Conservation (phyloP, 1,140 invertebrate genomes). For the Yoshiicerus persimilis region DNA sequence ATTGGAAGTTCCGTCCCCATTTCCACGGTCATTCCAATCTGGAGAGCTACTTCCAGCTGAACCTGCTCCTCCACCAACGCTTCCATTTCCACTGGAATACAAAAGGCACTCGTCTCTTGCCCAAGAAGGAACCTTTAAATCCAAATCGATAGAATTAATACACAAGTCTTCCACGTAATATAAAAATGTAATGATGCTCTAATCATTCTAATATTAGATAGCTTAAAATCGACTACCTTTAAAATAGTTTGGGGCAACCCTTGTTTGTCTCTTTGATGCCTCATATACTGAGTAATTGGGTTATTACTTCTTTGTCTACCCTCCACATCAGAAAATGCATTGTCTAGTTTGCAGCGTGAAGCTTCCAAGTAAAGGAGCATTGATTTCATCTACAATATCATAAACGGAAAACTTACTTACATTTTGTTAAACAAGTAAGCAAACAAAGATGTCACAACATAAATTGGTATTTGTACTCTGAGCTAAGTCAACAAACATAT, state of each 20-base stretch:
- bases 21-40: constrained; percentile 72
- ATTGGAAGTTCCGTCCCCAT: constrained; percentile 79
- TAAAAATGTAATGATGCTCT: not conserved
- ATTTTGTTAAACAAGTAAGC: too few species aligned
- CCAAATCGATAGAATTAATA: constrained; percentile 34
- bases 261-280: constrained; percentile 84
- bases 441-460: too few species aligned
- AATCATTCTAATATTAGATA: not conserved
- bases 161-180: not conserved
- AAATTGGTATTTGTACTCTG: too few species aligned
- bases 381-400: constrained; percentile 72
- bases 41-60: constrained; percentile 62
- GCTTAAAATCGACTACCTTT: constrained; percentile 64
- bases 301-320: constrained; percentile 72
- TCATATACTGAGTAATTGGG: constrained; percentile 80
- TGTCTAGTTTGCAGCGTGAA: constrained; percentile 80
- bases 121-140: constrained; percentile 83
- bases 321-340: constrained; percentile 76
- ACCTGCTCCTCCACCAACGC: not conserved
- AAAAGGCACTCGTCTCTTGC: constrained; percentile 63
- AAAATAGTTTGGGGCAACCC: constrained; percentile 82
- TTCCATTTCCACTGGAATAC: constrained; percentile 43
- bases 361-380: constrained; percentile 91
- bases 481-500: too few species aligned
- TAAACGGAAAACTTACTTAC: not conserved